Percentiles rank a stretch among this genome's conserved stretches.
phyloP scores from a whole-genome alignment of 1,140 invertebrate species.

The Druon quercuslanigerum region DNA sequence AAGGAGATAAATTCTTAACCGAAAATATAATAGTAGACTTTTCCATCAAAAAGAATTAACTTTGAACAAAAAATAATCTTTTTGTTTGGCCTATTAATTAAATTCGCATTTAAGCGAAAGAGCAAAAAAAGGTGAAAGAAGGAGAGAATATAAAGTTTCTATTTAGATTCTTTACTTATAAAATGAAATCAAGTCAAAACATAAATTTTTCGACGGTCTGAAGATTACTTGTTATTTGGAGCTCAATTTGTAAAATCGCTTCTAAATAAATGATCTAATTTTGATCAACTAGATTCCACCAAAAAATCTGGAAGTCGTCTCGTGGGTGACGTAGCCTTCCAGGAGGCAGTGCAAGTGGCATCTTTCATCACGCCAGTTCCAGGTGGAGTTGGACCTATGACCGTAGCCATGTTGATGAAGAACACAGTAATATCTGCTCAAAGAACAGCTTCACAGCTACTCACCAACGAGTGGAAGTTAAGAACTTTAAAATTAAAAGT shows the following conservation, averaged over 20 bases:
- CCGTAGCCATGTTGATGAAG: constrained; percentile 97
- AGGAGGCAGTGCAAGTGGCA: constrained; percentile 86
- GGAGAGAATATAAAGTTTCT: too few relatives aligned
- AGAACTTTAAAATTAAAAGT: constrained; percentile 78
- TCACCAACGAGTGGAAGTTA: constrained; percentile 81
- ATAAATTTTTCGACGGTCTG: too few relatives aligned
- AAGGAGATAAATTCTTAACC: too few relatives aligned
- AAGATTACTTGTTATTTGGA: too few relatives aligned
- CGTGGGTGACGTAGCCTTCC: constrained; percentile 96
- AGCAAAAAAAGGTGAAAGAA: too few relatives aligned
- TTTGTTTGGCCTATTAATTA: too few relatives aligned
- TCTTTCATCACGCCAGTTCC: constrained; percentile 97
- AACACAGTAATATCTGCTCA: constrained; percentile 94
- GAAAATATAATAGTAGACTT: too few relatives aligned
- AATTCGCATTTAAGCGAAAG: too few relatives aligned
- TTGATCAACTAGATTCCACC: constrained; percentile 81
- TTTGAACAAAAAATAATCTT: too few relatives aligned
- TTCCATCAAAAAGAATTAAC: too few relatives aligned
- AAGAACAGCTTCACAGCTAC: constrained; percentile 77
- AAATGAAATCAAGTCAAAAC: too few relatives aligned
- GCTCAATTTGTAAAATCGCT: neutral
- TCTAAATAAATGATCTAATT: neutral
- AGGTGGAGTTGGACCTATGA: constrained; percentile 98
- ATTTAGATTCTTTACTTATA: too few relatives aligned
- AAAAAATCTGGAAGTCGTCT: constrained; percentile 90